A percentile compares a stretch with the other conserved stretches of the same genome.
phyloP scores from a whole-genome alignment of 2,888 invertebrate genomes.

The Mechanitis mazaeus region DNA sequence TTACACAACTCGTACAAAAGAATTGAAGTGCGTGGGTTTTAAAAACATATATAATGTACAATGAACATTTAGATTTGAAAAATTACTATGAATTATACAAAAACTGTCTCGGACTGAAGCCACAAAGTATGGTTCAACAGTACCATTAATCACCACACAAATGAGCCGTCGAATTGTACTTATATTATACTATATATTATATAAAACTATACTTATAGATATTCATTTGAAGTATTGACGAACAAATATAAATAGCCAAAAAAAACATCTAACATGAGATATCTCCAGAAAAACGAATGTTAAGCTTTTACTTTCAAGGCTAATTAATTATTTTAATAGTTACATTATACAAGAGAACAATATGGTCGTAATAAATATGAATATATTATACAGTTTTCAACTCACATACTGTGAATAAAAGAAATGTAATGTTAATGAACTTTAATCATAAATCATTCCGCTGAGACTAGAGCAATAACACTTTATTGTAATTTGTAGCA shows the following conservation, averaged over 20 bases:
- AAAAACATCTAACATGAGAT: not conserved
- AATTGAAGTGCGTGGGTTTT: too few relatives aligned
- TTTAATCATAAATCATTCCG: not conserved
- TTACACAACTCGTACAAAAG: too few relatives aligned
- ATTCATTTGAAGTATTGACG: too few relatives aligned
- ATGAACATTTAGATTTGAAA: too few relatives aligned
- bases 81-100: too few relatives aligned
- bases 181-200: too few relatives aligned
- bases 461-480: not conserved
- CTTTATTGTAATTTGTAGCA: not conserved
- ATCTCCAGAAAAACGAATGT: not conserved
- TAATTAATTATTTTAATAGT: slow-evolving; percentile 3
- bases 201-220: too few relatives aligned
- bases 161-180: too few relatives aligned
- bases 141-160: too few relatives aligned
- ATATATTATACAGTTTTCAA: not conserved
- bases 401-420: not conserved
- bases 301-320: slow-evolving; percentile 1
- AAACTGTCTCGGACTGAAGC: too few relatives aligned
- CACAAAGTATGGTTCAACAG: too few relatives aligned
- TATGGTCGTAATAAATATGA: not conserved
- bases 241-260: not conserved
- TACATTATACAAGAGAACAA: not conserved
- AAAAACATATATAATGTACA: too few relatives aligned
- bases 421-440: not conserved